Base-by-base conservation (phyloP, 2,797 vertebrate species). In the Discoglossus pictus region DNA sequence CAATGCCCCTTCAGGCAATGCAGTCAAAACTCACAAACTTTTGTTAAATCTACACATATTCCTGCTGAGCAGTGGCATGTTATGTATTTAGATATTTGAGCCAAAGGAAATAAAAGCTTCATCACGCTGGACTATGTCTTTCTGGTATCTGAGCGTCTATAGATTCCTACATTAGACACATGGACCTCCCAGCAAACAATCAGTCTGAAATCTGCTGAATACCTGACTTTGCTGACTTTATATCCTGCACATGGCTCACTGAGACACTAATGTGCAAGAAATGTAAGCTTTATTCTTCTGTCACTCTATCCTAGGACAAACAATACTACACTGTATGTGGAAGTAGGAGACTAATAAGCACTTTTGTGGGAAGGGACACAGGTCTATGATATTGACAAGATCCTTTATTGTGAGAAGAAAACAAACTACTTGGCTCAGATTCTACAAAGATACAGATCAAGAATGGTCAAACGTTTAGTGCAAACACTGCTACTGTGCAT, bases 31-130 rank as follows among this genome's bases (percentile, higher is more conserved):
- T 5, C 39, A 4, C 25, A 10, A 61, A 15, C 34, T 6, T 48
- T 18, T 18, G 18, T 50, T 48, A 50, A 50, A 62, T 62, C n/a
- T 8, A 17, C 31, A 39, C 12, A 10, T 46, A 44, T 7, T 10
- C 42, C 24, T 44, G 42, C 10, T 59, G 39, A 25, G 24, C 17
- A 44, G 8, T 44, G 55, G 23, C 39, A 31, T 27, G n/a, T 43
- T 16, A 17, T 21, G 21, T 7, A 25, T 43, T 16, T 34, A 20
- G n/a, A 40, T 17, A 6, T 40, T 11, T 58, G 23, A 23, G 21
- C 24, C 16, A 46, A 34, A 21, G 9, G 11, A 31, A 51, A 51
- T 25, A 4, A 53, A 53, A 13, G 3, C 9, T 35, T n/a, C 18
- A 55, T 7, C 34, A 38, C n/a, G 35, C 52, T 55, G 17, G 9